A percentile compares a stretch with the other conserved stretches of the same genome.
phyloP scores from a whole-genome alignment of 1,140 invertebrate genomes.

The Conus betulinus region DNA sequence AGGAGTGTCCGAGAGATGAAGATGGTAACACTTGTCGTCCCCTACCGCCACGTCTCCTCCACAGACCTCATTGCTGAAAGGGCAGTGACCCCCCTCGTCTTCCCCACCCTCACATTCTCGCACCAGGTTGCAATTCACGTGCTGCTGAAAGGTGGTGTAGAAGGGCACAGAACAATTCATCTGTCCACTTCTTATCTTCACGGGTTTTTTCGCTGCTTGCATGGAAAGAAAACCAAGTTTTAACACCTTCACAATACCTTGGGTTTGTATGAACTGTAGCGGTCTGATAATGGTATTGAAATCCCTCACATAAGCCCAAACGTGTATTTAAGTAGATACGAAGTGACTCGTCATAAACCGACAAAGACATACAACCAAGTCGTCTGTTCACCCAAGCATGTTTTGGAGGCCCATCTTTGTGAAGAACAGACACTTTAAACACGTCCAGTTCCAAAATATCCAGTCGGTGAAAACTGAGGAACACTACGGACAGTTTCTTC shows the following conservation, averaged over 20 bases:
- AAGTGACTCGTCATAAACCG: neutral
- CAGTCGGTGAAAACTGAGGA: neutral
- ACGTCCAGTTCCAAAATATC: neutral
- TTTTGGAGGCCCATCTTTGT: neutral
- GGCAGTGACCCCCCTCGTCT: constrained; percentile 22
- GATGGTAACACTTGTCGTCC: neutral
- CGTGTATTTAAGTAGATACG: neutral
- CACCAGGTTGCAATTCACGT: constrained; percentile 3
- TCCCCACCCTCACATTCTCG: constrained; percentile 11
- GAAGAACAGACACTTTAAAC: neutral
- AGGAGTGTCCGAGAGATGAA: neutral
- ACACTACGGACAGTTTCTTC: neutral
- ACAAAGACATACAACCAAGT: neutral
- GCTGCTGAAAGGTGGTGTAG: constrained; percentile 3
- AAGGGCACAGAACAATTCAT: neutral
- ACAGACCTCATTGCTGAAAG: constrained; percentile 24
- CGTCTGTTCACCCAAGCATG: neutral
- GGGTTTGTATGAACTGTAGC: neutral
- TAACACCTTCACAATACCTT: neutral
- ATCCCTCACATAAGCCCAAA: neutral
- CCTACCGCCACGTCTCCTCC: neutral
- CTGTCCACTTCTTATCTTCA: neutral
- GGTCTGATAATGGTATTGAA: neutral
- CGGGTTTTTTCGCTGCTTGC: neutral
- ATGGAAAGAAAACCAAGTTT: neutral